Evolutionary conservation across 1,140 invertebrate genomes (phyloP).

Genomic region (Drosophila sulfurigaster): DNA sequence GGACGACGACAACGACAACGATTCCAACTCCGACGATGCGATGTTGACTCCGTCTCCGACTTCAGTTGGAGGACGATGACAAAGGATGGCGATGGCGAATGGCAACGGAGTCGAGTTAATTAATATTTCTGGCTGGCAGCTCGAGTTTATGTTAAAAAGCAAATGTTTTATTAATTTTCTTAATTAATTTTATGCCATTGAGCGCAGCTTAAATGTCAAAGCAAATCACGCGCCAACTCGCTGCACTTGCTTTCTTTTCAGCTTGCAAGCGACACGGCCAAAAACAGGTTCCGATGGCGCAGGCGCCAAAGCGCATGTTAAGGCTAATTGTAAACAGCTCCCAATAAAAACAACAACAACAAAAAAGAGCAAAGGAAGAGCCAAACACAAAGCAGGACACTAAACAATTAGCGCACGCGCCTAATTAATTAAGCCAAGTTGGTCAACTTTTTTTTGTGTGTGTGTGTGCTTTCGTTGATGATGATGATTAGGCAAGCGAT

Average conservation of each 20-base stretch:
- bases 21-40: slow-evolving; percentile 2
- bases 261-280: slow-evolving; percentile 2
- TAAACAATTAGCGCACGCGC: slow-evolving; percentile 69
- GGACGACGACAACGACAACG: slow-evolving; percentile 3
- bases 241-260: slow-evolving; percentile 1
- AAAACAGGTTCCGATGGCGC: slow-evolving; percentile 59
- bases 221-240: slow-evolving; percentile 22
- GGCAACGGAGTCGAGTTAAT: slow-evolving; percentile 64
- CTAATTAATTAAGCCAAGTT: slow-evolving; percentile 60
- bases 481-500: slow-evolving; percentile 20
- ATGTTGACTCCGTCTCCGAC: background rate
- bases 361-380: slow-evolving; percentile 32
- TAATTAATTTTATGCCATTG: slow-evolving; percentile 78
- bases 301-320: slow-evolving; percentile 78
- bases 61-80: slow-evolving; percentile 5
- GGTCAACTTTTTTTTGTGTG: slow-evolving; percentile 6
- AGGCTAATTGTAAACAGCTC: slow-evolving; percentile 68
- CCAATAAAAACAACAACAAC: slow-evolving; percentile 27
- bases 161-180: slow-evolving; percentile 83
- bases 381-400: slow-evolving; percentile 43
- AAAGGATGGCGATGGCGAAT: background rate
- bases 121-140: slow-evolving; percentile 64
- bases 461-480: slow-evolving; percentile 3
- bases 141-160: slow-evolving; percentile 18
- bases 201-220: slow-evolving; percentile 67